Conservation (phyloP, 2,113 vertebrate species). For the Pomatostomus ruficeps region DNA sequence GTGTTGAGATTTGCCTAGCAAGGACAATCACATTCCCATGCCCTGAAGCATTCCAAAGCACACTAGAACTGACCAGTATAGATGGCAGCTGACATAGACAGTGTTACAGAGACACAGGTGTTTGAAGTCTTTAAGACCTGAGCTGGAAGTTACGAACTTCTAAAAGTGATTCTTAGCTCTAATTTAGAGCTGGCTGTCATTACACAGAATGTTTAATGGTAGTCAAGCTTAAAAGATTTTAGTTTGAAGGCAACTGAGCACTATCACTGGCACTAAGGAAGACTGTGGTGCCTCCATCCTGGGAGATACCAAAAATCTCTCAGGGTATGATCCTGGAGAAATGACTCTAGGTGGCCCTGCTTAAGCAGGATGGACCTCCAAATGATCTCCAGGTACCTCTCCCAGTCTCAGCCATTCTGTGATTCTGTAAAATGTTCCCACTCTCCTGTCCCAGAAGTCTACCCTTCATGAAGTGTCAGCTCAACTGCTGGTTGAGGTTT, state of each 20-base stretch:
- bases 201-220: neutral
- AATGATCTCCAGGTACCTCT: neutral
- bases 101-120: neutral
- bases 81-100: neutral
- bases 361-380: neutral
- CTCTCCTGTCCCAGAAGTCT: neutral
- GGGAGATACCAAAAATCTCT: neutral
- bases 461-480: neutral
- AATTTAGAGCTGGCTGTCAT: neutral
- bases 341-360: neutral
- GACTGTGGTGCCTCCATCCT: neutral
- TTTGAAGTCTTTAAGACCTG: neutral
- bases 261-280: neutral
- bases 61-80: neutral
- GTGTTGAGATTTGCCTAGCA: neutral
- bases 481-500: neutral
- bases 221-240: neutral
- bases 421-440: neutral
- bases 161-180: neutral
- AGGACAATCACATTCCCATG: neutral
- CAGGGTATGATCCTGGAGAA: neutral
- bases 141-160: neutral
- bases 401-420: neutral
- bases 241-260: neutral
- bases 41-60: neutral